Base-by-base conservation (phyloP, 2,888 invertebrate genomes). In the Morinoia aosen region DNA sequence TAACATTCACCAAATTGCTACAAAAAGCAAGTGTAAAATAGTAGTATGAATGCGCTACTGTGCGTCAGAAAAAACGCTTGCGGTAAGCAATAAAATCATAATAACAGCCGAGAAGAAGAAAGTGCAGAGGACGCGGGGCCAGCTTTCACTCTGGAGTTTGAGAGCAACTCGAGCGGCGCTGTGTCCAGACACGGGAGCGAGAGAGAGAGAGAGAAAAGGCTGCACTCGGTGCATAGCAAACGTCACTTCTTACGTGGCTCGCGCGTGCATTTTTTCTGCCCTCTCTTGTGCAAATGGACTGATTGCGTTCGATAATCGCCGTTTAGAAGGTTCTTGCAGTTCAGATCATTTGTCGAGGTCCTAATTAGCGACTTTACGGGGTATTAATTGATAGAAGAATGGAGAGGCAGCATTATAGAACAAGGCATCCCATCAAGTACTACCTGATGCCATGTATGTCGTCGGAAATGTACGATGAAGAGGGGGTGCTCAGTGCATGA, bases 111-210 rank as follows among this genome's bases (percentile, higher is more conserved):
- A n/a, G 48, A 57, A 93, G 93, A 93, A 93, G 93, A 93, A 93
- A 93, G 93, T 93, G 90, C 93, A 93, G 93, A 19, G 93, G 93
- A 56, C 48, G n/a, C 11, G 93, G 57, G 56, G 93, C 93, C 33
- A 93, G 93, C 93, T 93, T 93, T 93, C 93, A 93, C 93, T 93
- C 93, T 16, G 5, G 93, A 25, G 93, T 57, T 93, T 56, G 93
- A 56, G 93, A 57, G 93, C 57, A 93, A 57, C 57, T 56, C 57
- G 93, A 57, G 8, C 25, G 76, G 8, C 25, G 16, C 25, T 76
- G 25, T 33, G 25, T 16, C 8, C 76, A 33, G 25, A 19, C 76
- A 76, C 76, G 25, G 14, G 19, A 61, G 61, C 12, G 61, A 76
- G 76, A 76, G 64, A 64, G 64, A 64, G 61, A 76, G 76, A 76